Base-by-base conservation (phyloP, 2,888 invertebrate genomes). In the Mythimna albipuncta region DNA sequence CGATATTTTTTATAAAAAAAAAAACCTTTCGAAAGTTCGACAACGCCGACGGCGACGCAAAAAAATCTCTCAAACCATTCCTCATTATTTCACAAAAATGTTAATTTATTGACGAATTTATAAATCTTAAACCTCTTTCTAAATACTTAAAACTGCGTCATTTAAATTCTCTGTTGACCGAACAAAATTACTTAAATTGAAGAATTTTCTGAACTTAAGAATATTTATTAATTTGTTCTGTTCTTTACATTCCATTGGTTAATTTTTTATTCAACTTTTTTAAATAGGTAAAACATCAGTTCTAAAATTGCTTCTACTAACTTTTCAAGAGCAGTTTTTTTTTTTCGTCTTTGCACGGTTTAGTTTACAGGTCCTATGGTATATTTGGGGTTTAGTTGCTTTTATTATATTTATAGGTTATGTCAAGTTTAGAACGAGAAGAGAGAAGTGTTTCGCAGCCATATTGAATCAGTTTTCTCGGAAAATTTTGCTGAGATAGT, bases 1-100 rank as follows among this genome's bases (percentile, higher is more conserved):
- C 77, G 16, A n/a, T 13, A 10, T 73, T 82, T 82, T 72, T 66
- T 59, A 16, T 19, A 4, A 62, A 63, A 59, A 63, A 59, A 64
- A 74, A 10, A 7, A 26, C 0, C n/a, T 55, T 32, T 57, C 38
- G 32, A 68, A 69, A 69, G 72, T 73, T 71, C 26, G 38, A 77
- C 44, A 10, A 3, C 26, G 26, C 26, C 26, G 26, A n/a, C 16
- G 5, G 13, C 5, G 16, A 16, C 7, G 35, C 35, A 26, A 66
- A 74, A 76, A 81, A 83, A 66, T 6, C 32, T n/a, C 7, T n/a
- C 9, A 57, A 32, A 7, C 26, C 38, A n/a, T 64, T 61, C 21
- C 63, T 76, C 47, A 64, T 55, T 54, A 54, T 55, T 70, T 59
- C 55, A 68, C 57, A 64, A 50, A 47, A 62, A 59, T 67, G 55